These are phyloP conservation scores for Choloepus hoffmanni DNA, from an alignment of 2,113 vertebrate species.

Conservation along the genomic window DNA sequence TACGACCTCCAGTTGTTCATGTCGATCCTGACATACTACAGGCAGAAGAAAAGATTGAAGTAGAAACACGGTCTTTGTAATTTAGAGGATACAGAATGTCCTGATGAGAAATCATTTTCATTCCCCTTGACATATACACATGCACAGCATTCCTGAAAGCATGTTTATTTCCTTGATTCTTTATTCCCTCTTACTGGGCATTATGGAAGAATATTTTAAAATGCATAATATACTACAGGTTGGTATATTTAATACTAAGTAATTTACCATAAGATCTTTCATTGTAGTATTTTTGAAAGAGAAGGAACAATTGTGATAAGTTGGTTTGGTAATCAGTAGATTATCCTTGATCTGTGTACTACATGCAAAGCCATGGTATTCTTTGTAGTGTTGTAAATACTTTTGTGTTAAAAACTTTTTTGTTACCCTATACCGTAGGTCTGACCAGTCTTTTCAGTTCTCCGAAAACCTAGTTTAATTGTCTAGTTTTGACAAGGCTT, in stretches of 20 bases:
- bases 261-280: slow-evolving; percentile 69
- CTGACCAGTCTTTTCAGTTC: slow-evolving; percentile 71
- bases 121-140: slow-evolving; percentile 77
- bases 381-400: slow-evolving; percentile 82
- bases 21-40: slow-evolving; percentile 90
- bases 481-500: slow-evolving; percentile 82
- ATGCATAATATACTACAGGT: slow-evolving; percentile 74
- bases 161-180: slow-evolving; percentile 77
- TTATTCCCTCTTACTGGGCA: slow-evolving; percentile 82
- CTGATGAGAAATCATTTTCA: slow-evolving; percentile 84
- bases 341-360: slow-evolving; percentile 77
- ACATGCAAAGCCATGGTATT: slow-evolving; percentile 72
- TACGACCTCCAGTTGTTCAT: slow-evolving; percentile 92
- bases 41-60: slow-evolving; percentile 97
- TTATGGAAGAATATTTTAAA: slow-evolving; percentile 85
- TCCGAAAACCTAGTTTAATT: slow-evolving; percentile 78
- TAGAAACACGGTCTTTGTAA: slow-evolving; percentile 96
- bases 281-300: slow-evolving; percentile 81
- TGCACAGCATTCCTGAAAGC: slow-evolving; percentile 85
- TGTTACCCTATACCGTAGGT: slow-evolving; percentile 68
- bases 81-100: slow-evolving; percentile 71
- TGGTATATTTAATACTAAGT: slow-evolving; percentile 78
- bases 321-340: slow-evolving; percentile 64
- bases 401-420: slow-evolving; percentile 76
- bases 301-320: slow-evolving; percentile 74